Base-by-base conservation (phyloP, 2,113 vertebrate species). In the Anoplopoma fimbria region DNA sequence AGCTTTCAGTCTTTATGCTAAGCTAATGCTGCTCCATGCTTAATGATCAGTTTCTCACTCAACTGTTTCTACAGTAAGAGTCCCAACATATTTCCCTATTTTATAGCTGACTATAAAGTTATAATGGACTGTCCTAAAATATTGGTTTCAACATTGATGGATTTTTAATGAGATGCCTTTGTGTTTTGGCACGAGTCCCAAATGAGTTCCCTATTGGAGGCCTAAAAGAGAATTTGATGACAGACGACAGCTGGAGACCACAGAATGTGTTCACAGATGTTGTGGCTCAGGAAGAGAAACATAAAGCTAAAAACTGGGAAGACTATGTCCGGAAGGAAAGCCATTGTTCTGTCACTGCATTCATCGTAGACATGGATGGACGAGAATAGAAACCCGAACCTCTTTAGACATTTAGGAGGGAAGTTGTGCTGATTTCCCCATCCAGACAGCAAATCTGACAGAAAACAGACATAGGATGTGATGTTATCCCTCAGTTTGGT, bases 241-340 rank as follows among this genome's bases (percentile, higher is more conserved):
- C 61, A 79, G 79, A 77, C 76, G 79, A 53, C 91, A 93, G 87
- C 83, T 91, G 89, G 79, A 85, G 58, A 55, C 75, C 61, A 4
- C 82, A 80, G 34, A 88, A 89, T 77, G 85, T 76, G 80, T 77
- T 71, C 34, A 29, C 89, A 92, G 87, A 91, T 90, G 89, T 84
- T 81, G 65, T 38, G 55, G 69, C 69, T 76, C 81, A 87, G 85
- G 89, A 91, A 89, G 77, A 84, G 72, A 68, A 85, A 81, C 81
- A 81, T 49, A n/a, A 89, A 87, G 69, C 65, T 29, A 31, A 53
- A 27, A 74, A 83, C 42, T 9, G 2, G 47, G 61, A 34, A 31
- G 67, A 87, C 90, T 87, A 84, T 77, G 81, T 58, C 49, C 70
- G 90, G 92, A 93, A 94, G 93, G 93, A 91, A 93, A 88, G 7